These are phyloP conservation scores for Bombylius major DNA, from an alignment of 2,888 invertebrate genomes.

Conservation along the genomic window DNA sequence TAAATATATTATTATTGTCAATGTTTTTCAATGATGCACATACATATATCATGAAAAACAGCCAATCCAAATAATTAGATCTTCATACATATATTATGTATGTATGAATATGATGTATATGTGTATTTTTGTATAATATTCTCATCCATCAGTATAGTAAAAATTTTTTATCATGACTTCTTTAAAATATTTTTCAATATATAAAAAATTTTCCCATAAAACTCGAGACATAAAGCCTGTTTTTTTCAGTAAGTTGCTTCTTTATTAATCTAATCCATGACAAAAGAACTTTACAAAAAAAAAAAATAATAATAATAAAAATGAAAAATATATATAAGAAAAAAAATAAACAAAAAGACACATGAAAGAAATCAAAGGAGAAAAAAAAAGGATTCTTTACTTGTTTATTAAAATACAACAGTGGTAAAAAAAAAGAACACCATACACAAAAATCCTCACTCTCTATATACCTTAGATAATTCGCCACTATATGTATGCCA, in stretches of 20 bases:
- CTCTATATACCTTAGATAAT: not conserved
- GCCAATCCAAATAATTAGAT: too few relatives aligned
- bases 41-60: too few relatives aligned
- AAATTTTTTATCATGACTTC: not conserved
- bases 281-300: not conserved
- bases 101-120: not conserved
- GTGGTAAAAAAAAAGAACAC: not conserved
- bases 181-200: not conserved
- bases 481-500: too few relatives aligned
- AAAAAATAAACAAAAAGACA: too few relatives aligned
- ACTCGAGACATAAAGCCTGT: not conserved
- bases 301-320: not conserved
- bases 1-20: too few relatives aligned
- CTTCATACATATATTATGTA: too few relatives aligned
- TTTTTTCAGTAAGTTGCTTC: constrained; percentile 1
- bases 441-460: constrained; percentile 4
- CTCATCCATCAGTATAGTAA: too few relatives aligned
- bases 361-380: too few relatives aligned
- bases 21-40: too few relatives aligned
- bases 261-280: constrained; percentile 7
- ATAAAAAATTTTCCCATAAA: constrained; percentile 3
- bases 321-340: not conserved
- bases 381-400: constrained; percentile 1
- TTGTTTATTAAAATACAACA: too few relatives aligned
- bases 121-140: not conserved